Evolutionary conservation across 1,140 invertebrate species (phyloP), one percentile per base, ranked within the genome.

Genomic region (Schlechtendalia chinensis): DNA sequence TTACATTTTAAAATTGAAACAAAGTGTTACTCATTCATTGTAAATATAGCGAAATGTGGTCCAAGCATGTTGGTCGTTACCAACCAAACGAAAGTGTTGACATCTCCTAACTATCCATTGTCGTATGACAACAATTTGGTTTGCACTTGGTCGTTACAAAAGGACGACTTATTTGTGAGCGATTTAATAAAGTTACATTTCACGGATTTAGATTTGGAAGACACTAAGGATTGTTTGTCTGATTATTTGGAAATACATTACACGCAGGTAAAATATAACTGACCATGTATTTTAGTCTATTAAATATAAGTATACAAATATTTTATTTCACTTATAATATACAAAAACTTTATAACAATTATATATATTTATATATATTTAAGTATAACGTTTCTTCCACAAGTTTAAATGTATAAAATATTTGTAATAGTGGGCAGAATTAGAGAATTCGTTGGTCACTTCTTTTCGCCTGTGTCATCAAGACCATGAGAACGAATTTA

Each of bases 201-300:
- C n/a, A 77, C 32, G 17, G 54, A 77, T 22, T 8, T 77, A 6
- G 19, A 56, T 45, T 58, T 77, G 8, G 29, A n/a, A 22, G 10
- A 45, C 16, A 59, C 72, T 4, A 77, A 59, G 4, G 72, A 59
- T 10, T 77, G 72, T 24, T 16, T 16, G 27, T 58, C 72, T 16
- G n/a, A 77, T 24, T 77, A 77, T 77, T 39, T 77, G 22, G 72
- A 77, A 77, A n/a, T 77, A 39, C 4, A 45, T 12, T 59, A 56
- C 19, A 11, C 11, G 17, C n/a, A 1, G 22, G 67, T 69, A 10
- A 27, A 39, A 16, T 24, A 47, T 22, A 6, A 27, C 11, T 27
- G 32, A 39, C 8, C 3, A 39, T 39, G 32, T 39, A 39, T 39
- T 39, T 39, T 39, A 4, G 32, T 39, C 8, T 39, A 39, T 39